phyloP scores from a whole-genome alignment of 35 echinoderm and acorn worm species.

The Heliocidaris erythrogramma region DNA sequence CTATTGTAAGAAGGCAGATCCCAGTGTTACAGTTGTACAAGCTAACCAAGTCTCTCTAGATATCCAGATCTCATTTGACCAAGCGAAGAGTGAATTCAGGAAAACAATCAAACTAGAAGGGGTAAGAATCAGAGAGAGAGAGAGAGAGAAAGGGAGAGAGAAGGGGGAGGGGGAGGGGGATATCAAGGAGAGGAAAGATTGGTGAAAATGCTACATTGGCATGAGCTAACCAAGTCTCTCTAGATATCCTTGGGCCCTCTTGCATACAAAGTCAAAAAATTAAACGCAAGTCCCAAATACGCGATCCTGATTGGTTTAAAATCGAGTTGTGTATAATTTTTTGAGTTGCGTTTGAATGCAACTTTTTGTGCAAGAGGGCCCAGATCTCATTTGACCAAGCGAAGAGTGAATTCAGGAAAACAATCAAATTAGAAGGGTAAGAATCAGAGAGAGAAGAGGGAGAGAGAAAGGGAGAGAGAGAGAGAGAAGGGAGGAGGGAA shows the following conservation, averaged over 20 bases:
- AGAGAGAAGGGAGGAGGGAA: too few species aligned
- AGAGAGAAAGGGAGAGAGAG: neutral
- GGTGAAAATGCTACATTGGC: conserved; percentile 29
- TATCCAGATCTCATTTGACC: conserved; percentile 71
- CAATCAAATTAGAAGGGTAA: conserved; percentile 79
- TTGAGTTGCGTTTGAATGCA: too few species aligned
- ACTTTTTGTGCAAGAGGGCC: too few species aligned
- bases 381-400: neutral
- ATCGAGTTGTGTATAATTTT: too few species aligned
- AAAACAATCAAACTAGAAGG: conserved; percentile 75
- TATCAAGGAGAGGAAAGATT: too few species aligned
- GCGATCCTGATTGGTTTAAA: too few species aligned
- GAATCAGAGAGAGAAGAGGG: too few species aligned
- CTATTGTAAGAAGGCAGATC: conserved; percentile 82
- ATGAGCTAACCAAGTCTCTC: conserved; percentile 66
- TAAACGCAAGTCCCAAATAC: too few species aligned
- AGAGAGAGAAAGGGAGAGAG: neutral
- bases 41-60: conserved; percentile 70
- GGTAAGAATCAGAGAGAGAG: conserved; percentile 58
- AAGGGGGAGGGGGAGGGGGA: neutral
- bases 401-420: conserved; percentile 72
- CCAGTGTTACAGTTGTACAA: conserved; percentile 52
- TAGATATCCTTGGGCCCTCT: too few species aligned
- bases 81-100: conserved; percentile 69
- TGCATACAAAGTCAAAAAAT: too few species aligned